A percentile compares a stretch with the other conserved stretches of the same genome.
Evolutionary conservation across 1,140 invertebrate genomes (phyloP).

Genomic region (Orchesella cincta): DNA sequence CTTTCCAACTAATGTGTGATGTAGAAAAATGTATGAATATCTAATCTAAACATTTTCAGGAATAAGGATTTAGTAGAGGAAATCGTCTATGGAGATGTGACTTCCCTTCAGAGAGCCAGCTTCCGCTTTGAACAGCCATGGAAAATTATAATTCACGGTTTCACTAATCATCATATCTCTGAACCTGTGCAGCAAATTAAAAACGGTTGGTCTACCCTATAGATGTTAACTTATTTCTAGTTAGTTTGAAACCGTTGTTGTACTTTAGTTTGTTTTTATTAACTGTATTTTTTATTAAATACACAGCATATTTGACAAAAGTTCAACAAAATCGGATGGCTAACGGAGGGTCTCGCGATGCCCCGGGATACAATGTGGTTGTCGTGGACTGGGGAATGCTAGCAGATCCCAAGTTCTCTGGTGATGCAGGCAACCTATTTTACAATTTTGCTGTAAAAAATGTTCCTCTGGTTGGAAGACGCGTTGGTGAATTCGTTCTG

Average conservation of each 20-base stretch:
- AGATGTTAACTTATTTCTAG: not conserved
- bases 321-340: not conserved
- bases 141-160: slow-evolving; percentile 35
- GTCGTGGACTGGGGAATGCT: slow-evolving; percentile 35
- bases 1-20: not conserved
- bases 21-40: not conserved
- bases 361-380: slow-evolving; percentile 30
- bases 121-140: not conserved
- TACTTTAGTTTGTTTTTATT: not conserved
- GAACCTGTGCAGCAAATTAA: slow-evolving; percentile 29
- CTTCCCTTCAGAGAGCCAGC: not conserved
- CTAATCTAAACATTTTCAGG: not conserved
- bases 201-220: not conserved
- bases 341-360: slow-evolving; percentile 10
- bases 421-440: slow-evolving; percentile 22
- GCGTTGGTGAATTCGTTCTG: slow-evolving; percentile 33
- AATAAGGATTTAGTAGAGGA: slow-evolving; percentile 8
- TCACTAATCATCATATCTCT: slow-evolving; percentile 23
- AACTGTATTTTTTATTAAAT: not conserved
- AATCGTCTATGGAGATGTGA: slow-evolving; percentile 5
- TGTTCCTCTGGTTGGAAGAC: slow-evolving; percentile 32
- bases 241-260: not conserved
- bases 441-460: slow-evolving; percentile 32
- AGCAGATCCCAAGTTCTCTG: slow-evolving; percentile 25
- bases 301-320: slow-evolving; percentile 17